Evolutionary conservation across 2,113 vertebrate species (phyloP), one percentile per base, ranked within the genome.

Genomic region (Junco hyemalis): DNA sequence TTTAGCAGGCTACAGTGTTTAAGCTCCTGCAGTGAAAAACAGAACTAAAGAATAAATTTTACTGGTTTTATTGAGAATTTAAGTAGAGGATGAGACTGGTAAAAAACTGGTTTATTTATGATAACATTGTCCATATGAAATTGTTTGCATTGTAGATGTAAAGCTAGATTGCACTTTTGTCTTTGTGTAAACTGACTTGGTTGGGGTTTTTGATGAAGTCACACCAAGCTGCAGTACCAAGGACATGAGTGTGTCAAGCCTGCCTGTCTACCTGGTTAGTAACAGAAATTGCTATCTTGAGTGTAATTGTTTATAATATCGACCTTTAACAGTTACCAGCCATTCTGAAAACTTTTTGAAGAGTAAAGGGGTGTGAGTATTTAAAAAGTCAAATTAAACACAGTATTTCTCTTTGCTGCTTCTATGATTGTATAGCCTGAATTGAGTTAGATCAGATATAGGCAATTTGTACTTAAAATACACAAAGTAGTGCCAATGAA

Each of bases 161-260:
- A 81, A 86, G 40, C 38, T 72, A 72, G 54, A 35, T 21, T 86
- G 40, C 22, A 21, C 13, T 69, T 72, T 65, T 0, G 3, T 35
- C 18, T 90, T 74, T 45, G 22, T 54, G 21, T 66, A 74, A 73
- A 71, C 25, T 69, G 60, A 44, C 23, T 36, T 70, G 31, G 9
- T 51, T 48, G 56, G 21, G 4, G 5, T 10, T 87, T 77, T 89
- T 35, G 17, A 38, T 80, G 24, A 65, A 64, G 50, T 57, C n/a
- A 12, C 7, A 22, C 36, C 7, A 25, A 54, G 31, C 59, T 91
- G 29, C 69, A 53, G 18, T 18, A 24, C 36, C n/a, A 42, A 66
- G 51, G 8, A 11, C 2, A 0, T 19, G 42, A 47, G 12, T 56
- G 25, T 56, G 19, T 2, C 3, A 17, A 31, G n/a, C 12, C 40